Percentiles rank a stretch among this genome's conserved stretches.
Evolutionary conservation across 2,113 vertebrate genomes (phyloP).

Genomic region (Sakesphorus luctuosus): DNA sequence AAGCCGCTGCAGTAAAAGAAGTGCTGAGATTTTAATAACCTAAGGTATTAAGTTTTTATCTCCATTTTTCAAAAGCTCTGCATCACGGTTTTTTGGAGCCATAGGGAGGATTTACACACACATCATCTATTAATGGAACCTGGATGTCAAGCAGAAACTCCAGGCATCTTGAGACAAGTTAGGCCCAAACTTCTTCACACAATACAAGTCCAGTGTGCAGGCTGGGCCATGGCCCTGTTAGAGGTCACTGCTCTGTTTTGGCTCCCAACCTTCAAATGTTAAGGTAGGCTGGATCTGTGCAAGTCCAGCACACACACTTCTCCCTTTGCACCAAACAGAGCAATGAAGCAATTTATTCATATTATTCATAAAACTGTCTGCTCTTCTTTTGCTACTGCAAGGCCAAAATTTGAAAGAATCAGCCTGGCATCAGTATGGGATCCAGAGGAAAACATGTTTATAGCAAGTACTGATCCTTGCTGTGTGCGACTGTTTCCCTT

Average conservation of each 20-base stretch:
- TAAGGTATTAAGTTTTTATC: slow-evolving; percentile 61
- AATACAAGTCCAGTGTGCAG: neutral
- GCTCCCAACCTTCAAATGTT: neutral
- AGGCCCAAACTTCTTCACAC: neutral
- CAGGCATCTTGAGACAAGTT: neutral
- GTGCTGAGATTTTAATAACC: slow-evolving; percentile 63
- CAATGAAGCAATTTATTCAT: rapidly evolving
- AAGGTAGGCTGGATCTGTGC: neutral
- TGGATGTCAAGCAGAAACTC: neutral
- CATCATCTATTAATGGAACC: neutral
- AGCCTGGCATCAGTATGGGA: neutral
- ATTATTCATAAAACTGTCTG: neutral
- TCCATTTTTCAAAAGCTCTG: slow-evolving; percentile 5
- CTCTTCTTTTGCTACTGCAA: neutral
- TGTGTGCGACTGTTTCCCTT: neutral
- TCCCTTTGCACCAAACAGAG: neutral
- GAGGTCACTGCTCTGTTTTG: neutral
- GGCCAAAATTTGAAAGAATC: neutral
- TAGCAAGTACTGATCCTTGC: neutral
- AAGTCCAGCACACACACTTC: neutral
- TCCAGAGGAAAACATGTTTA: neutral
- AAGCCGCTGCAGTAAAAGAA: slow-evolving; percentile 21
- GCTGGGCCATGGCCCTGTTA: neutral
- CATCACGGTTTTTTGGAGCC: slow-evolving; percentile 5
- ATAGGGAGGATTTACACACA: neutral